Conservation (phyloP, 2,113 vertebrate species). For the Pteropus alecto region DNA sequence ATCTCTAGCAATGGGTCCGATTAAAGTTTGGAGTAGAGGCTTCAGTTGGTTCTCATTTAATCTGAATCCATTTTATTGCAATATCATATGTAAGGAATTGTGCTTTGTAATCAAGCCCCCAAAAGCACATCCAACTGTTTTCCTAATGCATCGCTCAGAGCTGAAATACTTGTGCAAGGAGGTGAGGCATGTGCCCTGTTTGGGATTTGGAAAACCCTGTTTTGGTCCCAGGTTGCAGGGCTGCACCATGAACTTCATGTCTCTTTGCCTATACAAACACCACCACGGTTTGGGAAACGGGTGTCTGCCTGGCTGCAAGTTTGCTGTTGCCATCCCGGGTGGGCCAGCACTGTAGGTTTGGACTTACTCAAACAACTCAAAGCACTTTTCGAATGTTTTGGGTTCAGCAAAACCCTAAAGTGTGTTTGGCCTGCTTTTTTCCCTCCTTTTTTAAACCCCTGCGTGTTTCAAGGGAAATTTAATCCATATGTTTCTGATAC, state of each 20-base stretch:
- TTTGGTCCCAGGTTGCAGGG: neutral
- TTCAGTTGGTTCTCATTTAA: neutral
- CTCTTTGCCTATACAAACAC: neutral
- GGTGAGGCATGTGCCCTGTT: neutral
- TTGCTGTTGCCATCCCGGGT: neutral
- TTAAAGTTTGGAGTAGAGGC: neutral
- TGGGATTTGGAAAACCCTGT: neutral
- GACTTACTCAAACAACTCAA: conserved; percentile 44
- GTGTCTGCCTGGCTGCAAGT: neutral
- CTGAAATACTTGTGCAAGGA: neutral
- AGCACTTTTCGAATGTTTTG: conserved; percentile 46
- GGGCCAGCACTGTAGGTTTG: conserved; percentile 15
- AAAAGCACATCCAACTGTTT: neutral
- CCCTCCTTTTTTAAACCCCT: conserved; percentile 47
- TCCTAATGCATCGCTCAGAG: neutral
- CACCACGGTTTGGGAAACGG: neutral
- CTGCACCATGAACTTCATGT: neutral
- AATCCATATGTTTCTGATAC: conserved; percentile 73
- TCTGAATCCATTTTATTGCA: neutral
- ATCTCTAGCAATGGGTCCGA: neutral
- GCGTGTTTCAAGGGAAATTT: conserved; percentile 63
- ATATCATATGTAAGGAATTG: neutral
- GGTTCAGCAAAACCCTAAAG: conserved; percentile 44
- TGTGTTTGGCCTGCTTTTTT: conserved; percentile 16
- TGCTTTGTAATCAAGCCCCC: neutral